Evolutionary conservation across 2,797 vertebrate genomes (phyloP).

Genomic region (Hylomyscus alleni): DNA sequence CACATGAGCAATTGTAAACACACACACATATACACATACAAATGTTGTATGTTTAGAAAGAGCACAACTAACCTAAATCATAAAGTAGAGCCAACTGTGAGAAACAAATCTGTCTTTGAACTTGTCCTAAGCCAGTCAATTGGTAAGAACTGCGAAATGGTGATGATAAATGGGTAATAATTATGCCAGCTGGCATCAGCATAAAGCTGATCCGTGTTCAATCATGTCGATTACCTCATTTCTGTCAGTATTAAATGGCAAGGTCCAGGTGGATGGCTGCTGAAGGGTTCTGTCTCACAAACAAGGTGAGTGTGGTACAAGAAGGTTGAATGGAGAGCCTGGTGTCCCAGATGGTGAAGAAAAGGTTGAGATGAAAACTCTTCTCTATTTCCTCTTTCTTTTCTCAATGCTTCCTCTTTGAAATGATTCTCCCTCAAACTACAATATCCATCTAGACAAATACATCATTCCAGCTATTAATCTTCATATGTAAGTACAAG

Average conservation of each 20-base stretch:
- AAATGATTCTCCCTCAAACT: slow-evolving; percentile 36
- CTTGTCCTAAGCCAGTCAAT: slow-evolving; percentile 17
- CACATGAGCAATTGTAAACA: slow-evolving; percentile 46
- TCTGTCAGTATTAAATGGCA: slow-evolving; percentile 41
- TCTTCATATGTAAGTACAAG: slow-evolving; percentile 32
- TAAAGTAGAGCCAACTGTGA: not conserved
- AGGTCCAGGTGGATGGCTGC: not conserved
- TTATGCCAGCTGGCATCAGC: not conserved
- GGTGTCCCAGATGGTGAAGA: not conserved
- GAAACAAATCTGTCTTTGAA: not conserved
- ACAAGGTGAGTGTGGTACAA: not conserved
- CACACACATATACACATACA: not conserved
- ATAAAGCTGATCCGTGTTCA: slow-evolving; percentile 23
- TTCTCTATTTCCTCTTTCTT: not conserved
- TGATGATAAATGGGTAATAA: slow-evolving; percentile 33
- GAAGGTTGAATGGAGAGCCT: not conserved
- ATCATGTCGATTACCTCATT: slow-evolving; percentile 42
- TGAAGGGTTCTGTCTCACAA: slow-evolving; percentile 14
- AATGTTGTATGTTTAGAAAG: slow-evolving; percentile 67
- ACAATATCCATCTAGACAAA: not conserved
- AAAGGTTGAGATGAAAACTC: not conserved
- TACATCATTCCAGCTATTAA: not conserved
- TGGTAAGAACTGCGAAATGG: not conserved
- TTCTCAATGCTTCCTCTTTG: not conserved
- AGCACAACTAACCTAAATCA: slow-evolving; percentile 27